Evolutionary conservation across 2,113 vertebrate genomes (phyloP).

Genomic region (Hydropotes inermis): DNA sequence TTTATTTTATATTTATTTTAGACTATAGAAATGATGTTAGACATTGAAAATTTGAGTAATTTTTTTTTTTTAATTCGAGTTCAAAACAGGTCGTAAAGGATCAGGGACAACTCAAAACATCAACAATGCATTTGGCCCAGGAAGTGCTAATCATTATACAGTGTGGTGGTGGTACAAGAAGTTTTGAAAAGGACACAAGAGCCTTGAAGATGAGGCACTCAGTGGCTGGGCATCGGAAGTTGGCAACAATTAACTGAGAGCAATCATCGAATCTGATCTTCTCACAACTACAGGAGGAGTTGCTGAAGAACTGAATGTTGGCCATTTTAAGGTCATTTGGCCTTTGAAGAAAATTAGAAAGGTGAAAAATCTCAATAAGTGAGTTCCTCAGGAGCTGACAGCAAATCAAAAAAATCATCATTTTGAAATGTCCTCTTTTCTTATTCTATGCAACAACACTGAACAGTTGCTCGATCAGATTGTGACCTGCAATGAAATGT

Average conservation of each 20-base stretch:
- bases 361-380: neutral
- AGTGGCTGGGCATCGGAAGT: neutral
- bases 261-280: neutral
- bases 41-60: neutral
- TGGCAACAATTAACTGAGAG: neutral
- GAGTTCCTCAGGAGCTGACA: neutral
- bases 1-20: neutral
- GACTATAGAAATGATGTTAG: neutral
- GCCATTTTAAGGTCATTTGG: neutral
- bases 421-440: neutral
- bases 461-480: neutral
- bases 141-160: neutral
- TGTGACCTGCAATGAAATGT: neutral
- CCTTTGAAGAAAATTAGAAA: neutral
- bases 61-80: neutral
- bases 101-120: neutral
- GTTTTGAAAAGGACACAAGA: neutral
- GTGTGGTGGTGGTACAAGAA: neutral
- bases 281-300: neutral
- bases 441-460: neutral
- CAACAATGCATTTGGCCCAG: neutral
- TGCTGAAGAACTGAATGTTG: neutral
- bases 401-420: neutral
- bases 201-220: neutral
- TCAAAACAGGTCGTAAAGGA: neutral